Percentiles rank a stretch among this genome's conserved stretches.
Evolutionary conservation across 1,140 invertebrate species (phyloP).

Genomic region (Heliothis subflexa): DNA sequence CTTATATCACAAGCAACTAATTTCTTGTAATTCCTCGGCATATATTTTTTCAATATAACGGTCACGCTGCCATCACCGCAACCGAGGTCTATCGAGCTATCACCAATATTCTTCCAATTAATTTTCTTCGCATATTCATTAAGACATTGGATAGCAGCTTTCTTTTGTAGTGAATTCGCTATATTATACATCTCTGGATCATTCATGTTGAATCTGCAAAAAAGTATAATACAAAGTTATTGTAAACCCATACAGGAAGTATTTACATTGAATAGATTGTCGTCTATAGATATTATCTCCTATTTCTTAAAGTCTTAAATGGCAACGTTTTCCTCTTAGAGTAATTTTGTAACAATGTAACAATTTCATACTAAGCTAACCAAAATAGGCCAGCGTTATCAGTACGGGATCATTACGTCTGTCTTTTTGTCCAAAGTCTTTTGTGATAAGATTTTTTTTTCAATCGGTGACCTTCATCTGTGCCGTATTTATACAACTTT

Average conservation of each 20-base stretch:
- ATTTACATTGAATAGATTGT: conserved; percentile 11
- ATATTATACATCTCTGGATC: conserved; percentile 88
- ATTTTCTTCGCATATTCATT: conserved; percentile 88
- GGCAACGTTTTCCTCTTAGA: conserved; percentile 16
- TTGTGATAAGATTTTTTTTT: conserved; percentile 63
- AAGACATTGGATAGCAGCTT: conserved; percentile 89
- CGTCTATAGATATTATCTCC: conserved; percentile 11
- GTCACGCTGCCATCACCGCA: conserved; percentile 93
- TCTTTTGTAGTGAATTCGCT: conserved; percentile 89
- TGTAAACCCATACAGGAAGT: conserved; percentile 2
- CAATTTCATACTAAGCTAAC: conserved; percentile 59
- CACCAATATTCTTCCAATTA: conserved; percentile 86
- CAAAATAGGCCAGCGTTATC: conserved; percentile 65
- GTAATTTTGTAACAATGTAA: conserved; percentile 59
- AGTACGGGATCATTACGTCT: conserved; percentile 58
- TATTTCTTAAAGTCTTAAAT: conserved; percentile 16
- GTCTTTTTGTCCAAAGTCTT: conserved; percentile 63
- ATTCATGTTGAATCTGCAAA: conserved; percentile 85
- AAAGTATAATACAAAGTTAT: neutral
- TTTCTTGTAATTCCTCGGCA: conserved; percentile 86
- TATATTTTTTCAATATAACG: conserved; percentile 88
- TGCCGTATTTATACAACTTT: conserved; percentile 59
- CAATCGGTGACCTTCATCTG: conserved; percentile 68
- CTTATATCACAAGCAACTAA: conserved; percentile 90
- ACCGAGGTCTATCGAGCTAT: conserved; percentile 91